phyloP scores from a whole-genome alignment of 2,113 vertebrate genomes.

The Genyomyrus donnyi region DNA sequence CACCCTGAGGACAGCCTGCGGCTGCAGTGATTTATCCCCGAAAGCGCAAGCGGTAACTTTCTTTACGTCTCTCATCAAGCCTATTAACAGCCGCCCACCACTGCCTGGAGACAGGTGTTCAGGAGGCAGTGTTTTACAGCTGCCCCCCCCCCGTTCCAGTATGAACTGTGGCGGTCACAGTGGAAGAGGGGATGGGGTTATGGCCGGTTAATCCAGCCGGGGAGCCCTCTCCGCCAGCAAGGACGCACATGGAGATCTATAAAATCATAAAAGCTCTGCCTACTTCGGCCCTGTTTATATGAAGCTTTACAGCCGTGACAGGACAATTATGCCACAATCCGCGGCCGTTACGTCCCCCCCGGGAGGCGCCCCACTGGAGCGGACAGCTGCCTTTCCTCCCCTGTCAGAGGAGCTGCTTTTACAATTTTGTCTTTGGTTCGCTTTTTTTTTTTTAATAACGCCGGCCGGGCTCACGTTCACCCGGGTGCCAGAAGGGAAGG shows the following conservation, averaged over 20 bases:
- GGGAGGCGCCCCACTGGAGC: not conserved
- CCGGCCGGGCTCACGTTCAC: not conserved
- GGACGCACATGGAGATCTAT: not conserved
- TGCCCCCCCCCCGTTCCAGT: slow-evolving; percentile 20
- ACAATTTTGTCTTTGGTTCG: not conserved
- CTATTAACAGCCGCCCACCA: slow-evolving; percentile 54
- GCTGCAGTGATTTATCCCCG: slow-evolving; percentile 49
- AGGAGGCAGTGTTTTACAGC: slow-evolving; percentile 43
- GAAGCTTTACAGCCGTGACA: slow-evolving; percentile 9
- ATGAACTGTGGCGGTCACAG: slow-evolving; percentile 27
- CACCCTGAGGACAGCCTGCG: slow-evolving; percentile 38
- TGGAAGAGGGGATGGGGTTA: not conserved
- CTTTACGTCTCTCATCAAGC: slow-evolving; percentile 58
- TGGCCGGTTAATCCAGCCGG: not conserved
- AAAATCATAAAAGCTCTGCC: slow-evolving; percentile 18
- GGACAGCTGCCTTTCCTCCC: not conserved
- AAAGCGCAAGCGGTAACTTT: slow-evolving; percentile 43
- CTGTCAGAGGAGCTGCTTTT: not conserved
- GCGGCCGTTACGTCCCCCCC: not conserved
- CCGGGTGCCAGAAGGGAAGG: slow-evolving; percentile 1
- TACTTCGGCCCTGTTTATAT: slow-evolving; percentile 6
- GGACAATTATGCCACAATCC: slow-evolving; percentile 9
- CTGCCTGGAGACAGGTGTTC: slow-evolving; percentile 56
- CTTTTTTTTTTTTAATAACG: not conserved
- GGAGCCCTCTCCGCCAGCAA: not conserved